Evolutionary conservation across 2,888 invertebrate genomes (phyloP), one percentile per base, ranked within the genome.

Genomic region (Endomychus coccineus): DNA sequence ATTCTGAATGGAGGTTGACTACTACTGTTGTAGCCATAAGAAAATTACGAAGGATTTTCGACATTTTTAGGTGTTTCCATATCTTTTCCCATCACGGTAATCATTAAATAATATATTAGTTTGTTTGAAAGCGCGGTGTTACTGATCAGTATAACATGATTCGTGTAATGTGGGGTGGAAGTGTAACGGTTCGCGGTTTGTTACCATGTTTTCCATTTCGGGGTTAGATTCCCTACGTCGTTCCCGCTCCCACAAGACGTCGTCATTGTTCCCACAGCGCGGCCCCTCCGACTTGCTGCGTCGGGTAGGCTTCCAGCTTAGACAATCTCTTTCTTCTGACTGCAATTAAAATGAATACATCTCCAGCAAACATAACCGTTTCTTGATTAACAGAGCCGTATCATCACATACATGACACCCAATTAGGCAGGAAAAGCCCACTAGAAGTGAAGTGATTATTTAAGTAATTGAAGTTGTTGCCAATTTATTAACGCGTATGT

Each of bases 271-370:
- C 54, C 64, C 78, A 19, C 6, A 19, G 6, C n/a, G 6, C 39
- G 83, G 83, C 38, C 83, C 83, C 62, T 82, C 83, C 31, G 83
- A 83, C 72, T 82, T 83, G 75, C 83, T 83, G 62, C 83, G 78
- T 45, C 82, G 70, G 47, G 80, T 80, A 53, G 79, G 77, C 54
- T 78, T 71, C 62, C 62, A 72, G 47, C 68, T 58, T 44, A 59
- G 56, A 56, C 64, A 64, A 51, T 70, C 77, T 53, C 82, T 74
- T 61, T 81, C 81, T 64, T 77, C 79, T 54, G 82, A 82, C 83
- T 83, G 71, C 32, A 68, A 68, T 61, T 58, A 60, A 62, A 61
- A 61, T 61, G 59, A 61, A 63, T 61, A 62, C 60, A 59, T 74
- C 73, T 59, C 58, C 54, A 54, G 47, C 42, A 40, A 43, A 46